These are phyloP conservation scores for Epirrhoe alternata DNA, from an alignment of 2,888 invertebrate species.

Conservation along the genomic window DNA sequence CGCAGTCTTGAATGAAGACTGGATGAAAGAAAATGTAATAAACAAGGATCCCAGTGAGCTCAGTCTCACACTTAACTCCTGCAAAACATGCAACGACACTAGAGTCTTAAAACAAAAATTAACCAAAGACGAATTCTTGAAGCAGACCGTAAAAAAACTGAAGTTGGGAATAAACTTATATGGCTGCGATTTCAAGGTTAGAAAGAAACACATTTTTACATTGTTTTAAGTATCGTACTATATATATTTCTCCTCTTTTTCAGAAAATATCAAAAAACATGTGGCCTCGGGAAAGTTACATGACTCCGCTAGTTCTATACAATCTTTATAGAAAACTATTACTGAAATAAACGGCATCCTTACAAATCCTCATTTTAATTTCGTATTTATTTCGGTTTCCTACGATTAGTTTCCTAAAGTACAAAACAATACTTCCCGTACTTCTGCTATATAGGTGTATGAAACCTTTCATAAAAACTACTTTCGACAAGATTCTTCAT, in stretches of 20 bases:
- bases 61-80: constrained; percentile 49
- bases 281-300: constrained; percentile 71
- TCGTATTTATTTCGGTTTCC: too few relatives aligned
- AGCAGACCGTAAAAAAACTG: constrained; percentile 68
- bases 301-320: constrained; percentile 72
- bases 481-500: too few relatives aligned
- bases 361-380: too few relatives aligned
- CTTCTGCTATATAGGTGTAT: too few relatives aligned
- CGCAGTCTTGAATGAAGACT: constrained; percentile 45
- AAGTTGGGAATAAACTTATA: constrained; percentile 77
- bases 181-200: constrained; percentile 79
- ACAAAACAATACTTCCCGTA: too few relatives aligned
- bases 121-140: constrained; percentile 58
- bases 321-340: constrained; percentile 73
- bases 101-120: constrained; percentile 61
- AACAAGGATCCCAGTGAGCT: constrained; percentile 22
- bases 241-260: constrained; percentile 45
- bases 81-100: constrained; percentile 72
- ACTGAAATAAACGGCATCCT: constrained; percentile 56
- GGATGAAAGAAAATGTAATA: constrained; percentile 23
- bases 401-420: too few relatives aligned
- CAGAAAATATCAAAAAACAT: constrained; percentile 76
- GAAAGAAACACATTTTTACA: background rate
- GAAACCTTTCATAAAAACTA: too few relatives aligned
- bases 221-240: background rate